Evolutionary conservation across 2,888 invertebrate genomes (phyloP), one percentile per base, ranked within the genome.

Genomic region (Caenorhabditis angaria): DNA sequence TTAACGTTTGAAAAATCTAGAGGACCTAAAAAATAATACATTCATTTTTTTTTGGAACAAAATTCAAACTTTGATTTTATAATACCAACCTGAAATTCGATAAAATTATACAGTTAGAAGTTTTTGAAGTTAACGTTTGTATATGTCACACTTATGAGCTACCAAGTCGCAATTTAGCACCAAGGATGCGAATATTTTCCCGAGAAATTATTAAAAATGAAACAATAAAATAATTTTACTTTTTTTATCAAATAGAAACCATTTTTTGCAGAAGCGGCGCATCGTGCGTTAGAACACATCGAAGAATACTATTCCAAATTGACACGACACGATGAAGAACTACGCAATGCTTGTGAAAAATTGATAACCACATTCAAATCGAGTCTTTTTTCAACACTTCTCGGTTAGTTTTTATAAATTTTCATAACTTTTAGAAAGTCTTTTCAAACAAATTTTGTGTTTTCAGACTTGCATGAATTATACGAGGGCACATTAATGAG

Each of bases 281-380:
- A 97, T 89, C 93, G 96, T 89, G 97, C 97, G 80, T 91, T 99
- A 88, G 97, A 97, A 91, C 91, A 97, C 88, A 92, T 99, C 88
- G 97, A 97, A 91, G 97, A 97, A 89, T 99, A 97, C 90, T 96
- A 97, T 90, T 92, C 93, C 83, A 94, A 95, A 89, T 91, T 99
- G 87, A 93, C 92, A 83, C 93, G 93, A 89, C 93, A 96, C 32
- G 97, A 99, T 90, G 93, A 94, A 88, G 95, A 96, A 88, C 91
- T 99, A 83, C 92, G 95, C 83, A 92, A 93, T 85, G 96, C 96
- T 83, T 96, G 99, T 89, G 97, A 99, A 90, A 92, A 96, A 85
- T 95, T 99, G 88, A 97, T 99, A 89, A 92, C 94, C 87, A 95
- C 97, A 90, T 97, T 99, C 91, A 97, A 99, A 90, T 96, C 95